A percentile compares a stretch with the other conserved stretches of the same genome.
These are phyloP conservation scores for Xiphorhynchus elegans DNA, from an alignment of 2,113 vertebrate genomes.

Conservation along the genomic window DNA sequence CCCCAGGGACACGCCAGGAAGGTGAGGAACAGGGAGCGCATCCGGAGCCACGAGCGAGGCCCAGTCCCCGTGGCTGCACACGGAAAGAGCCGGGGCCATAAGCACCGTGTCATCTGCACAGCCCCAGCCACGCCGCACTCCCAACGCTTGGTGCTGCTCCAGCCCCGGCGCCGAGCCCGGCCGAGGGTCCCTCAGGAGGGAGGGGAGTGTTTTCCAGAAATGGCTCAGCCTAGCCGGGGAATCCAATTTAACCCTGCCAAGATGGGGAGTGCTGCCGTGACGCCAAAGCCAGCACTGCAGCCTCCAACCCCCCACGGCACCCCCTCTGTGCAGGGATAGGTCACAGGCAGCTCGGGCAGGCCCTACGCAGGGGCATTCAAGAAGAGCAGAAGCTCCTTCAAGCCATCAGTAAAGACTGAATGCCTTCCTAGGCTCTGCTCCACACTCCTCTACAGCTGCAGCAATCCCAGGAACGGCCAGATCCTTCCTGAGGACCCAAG, in stretches of 20 bases:
- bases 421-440: background rate
- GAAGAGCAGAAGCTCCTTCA: background rate
- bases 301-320: background rate
- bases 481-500: background rate
- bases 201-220: conserved; percentile 17
- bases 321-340: rapidly evolving
- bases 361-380: background rate
- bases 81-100: rapidly evolving
- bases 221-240: background rate
- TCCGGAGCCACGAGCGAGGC: background rate
- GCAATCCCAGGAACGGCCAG: background rate
- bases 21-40: background rate
- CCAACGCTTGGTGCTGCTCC: background rate
- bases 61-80: background rate
- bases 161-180: background rate
- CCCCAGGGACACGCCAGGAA: background rate
- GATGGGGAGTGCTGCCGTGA: background rate
- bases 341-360: background rate
- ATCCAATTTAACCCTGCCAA: background rate
- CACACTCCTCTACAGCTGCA: rapidly evolving
- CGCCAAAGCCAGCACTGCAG: rapidly evolving
- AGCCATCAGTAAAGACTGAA: rapidly evolving
- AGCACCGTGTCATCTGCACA: background rate
- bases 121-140: background rate
- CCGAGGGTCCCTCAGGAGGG: background rate